These are phyloP conservation scores for Apamea epomidion DNA, from an alignment of 2,888 invertebrate genomes.

Conservation along the genomic window DNA sequence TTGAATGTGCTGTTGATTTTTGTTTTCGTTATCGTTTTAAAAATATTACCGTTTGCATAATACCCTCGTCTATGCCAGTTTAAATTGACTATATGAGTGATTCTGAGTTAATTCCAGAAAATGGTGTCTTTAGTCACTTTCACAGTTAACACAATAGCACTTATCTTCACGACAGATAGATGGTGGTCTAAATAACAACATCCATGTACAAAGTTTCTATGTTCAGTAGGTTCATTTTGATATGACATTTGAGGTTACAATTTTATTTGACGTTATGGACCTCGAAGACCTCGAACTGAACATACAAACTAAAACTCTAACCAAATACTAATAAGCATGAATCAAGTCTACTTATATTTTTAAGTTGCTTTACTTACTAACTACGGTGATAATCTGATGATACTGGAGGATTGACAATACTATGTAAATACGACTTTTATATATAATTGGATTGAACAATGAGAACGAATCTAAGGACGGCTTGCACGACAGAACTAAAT, in stretches of 20 bases:
- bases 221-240: slow-evolving; percentile 10
- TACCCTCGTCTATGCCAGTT: neutral
- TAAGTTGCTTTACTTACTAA: slow-evolving; percentile 38
- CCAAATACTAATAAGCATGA: slow-evolving; percentile 46
- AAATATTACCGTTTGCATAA: neutral
- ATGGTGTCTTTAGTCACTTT: neutral
- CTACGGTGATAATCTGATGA: slow-evolving; percentile 48
- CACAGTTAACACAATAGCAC: slow-evolving; percentile 27
- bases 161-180: slow-evolving; percentile 38
- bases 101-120: neutral
- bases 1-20: neutral
- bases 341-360: slow-evolving; percentile 41
- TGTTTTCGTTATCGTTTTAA: neutral
- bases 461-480: neutral
- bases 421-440: slow-evolving; percentile 4
- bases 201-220: slow-evolving; percentile 31
- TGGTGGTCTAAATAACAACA: slow-evolving; percentile 23
- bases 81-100: neutral
- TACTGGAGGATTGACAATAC: slow-evolving; percentile 44
- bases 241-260: neutral
- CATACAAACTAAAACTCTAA: slow-evolving; percentile 30
- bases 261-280: neutral
- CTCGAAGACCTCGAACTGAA: slow-evolving; percentile 18
- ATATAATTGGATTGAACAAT: slow-evolving; percentile 1
- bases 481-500: neutral